Conservation (phyloP, 2,113 vertebrate genomes). For the Muntiacus reevesi region DNA sequence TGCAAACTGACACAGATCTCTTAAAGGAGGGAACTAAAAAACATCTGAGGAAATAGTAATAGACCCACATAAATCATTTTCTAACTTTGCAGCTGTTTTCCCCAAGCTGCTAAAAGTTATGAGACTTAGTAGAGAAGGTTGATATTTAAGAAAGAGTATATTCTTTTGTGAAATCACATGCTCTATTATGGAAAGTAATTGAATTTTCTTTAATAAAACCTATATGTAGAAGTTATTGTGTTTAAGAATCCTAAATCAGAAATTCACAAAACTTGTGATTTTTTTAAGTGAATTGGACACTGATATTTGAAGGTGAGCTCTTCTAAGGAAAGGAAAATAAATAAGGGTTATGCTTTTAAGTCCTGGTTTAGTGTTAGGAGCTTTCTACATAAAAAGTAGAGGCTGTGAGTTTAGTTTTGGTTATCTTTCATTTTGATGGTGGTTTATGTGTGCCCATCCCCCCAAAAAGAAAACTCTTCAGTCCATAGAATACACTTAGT, state of each 20-base stretch:
- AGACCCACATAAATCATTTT: constrained; percentile 29
- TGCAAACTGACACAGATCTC: constrained; percentile 47
- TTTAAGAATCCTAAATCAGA: not conserved
- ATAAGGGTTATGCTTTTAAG: not conserved
- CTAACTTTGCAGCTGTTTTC: not conserved
- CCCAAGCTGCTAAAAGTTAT: constrained; percentile 7
- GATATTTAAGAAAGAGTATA: not conserved
- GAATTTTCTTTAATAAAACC: not conserved
- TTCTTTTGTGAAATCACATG: not conserved
- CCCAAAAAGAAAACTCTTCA: not conserved
- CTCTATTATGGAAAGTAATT: not conserved
- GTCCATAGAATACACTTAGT: not conserved
- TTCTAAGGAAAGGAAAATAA: not conserved
- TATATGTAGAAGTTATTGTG: not conserved
- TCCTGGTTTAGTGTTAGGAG: not conserved
- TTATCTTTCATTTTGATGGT: not conserved
- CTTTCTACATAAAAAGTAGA: not conserved
- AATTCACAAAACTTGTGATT: not conserved
- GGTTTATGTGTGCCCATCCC: not conserved
- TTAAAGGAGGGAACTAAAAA: constrained; percentile 48
- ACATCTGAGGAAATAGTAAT: constrained; percentile 44
- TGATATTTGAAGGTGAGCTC: constrained; percentile 47
- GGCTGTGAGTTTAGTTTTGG: not conserved
- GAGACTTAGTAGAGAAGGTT: not conserved
- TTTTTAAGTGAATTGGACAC: constrained; percentile 34